phyloP scores from a whole-genome alignment of 2,888 invertebrate species.

The Loripinus fragilis region DNA sequence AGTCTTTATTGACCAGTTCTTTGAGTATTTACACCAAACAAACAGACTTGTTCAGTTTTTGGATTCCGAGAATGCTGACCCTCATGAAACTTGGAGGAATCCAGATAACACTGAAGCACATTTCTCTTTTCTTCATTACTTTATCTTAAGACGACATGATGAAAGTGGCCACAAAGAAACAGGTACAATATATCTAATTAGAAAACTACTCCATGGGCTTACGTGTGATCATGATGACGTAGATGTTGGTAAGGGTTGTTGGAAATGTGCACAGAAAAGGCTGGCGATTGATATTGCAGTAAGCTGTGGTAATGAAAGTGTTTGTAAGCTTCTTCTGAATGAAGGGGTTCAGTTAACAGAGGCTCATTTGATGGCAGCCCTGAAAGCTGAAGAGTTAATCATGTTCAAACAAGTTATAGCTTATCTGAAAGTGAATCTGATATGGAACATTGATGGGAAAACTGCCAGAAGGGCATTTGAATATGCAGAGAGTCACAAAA shows the following conservation, averaged over 20 bases:
- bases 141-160: constrained; percentile 33
- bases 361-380: constrained; percentile 46
- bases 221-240: constrained; percentile 31
- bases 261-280: constrained; percentile 55
- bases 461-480: constrained; percentile 35
- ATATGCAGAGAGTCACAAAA: constrained; percentile 25
- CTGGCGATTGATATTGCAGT: constrained; percentile 49
- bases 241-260: constrained; percentile 26
- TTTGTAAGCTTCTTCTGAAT: constrained; percentile 36
- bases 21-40: constrained; percentile 44
- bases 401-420: constrained; percentile 33
- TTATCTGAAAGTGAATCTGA: constrained; percentile 29
- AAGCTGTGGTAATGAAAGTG: constrained; percentile 39
- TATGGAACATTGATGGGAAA: constrained; percentile 22
- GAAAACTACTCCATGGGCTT: constrained; percentile 37
- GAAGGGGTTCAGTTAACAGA: constrained; percentile 39
- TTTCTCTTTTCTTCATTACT: constrained; percentile 49
- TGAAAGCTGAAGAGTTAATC: constrained; percentile 44
- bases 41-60: constrained; percentile 42
- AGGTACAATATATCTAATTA: constrained; percentile 26
- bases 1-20: constrained; percentile 48
- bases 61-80: constrained; percentile 29
- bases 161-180: constrained; percentile 18
- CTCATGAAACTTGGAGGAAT: constrained; percentile 33
- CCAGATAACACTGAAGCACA: constrained; percentile 25